Conservation (phyloP, 2,888 invertebrate species). For the Clistopyga incitator region DNA sequence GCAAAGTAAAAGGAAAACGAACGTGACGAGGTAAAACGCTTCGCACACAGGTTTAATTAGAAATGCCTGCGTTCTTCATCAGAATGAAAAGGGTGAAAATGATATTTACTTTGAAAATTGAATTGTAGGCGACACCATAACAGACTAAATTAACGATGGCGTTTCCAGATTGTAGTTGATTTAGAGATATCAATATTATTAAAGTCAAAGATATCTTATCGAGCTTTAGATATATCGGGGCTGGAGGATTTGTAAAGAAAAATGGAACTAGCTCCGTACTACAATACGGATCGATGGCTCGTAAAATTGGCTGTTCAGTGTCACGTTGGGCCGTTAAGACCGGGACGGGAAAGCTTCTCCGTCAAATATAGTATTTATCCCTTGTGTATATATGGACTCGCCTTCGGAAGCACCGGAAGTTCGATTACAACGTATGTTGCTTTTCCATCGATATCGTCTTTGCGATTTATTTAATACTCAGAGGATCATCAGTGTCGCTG, state of each 20-base stretch:
- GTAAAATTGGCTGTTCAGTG: conserved; percentile 43
- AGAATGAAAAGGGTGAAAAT: conserved; percentile 8
- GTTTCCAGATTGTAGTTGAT: not conserved
- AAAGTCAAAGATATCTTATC: conserved; percentile 15
- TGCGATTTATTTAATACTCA: not conserved
- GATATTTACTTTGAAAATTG: not conserved
- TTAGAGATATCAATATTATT: not conserved
- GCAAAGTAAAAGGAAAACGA: conserved; percentile 25
- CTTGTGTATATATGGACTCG: not conserved
- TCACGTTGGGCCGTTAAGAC: conserved; percentile 35
- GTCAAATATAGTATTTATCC: not conserved
- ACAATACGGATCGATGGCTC: conserved; percentile 37
- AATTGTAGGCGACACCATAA: not conserved
- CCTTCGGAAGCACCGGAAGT: not conserved
- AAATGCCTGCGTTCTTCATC: conserved; percentile 7
- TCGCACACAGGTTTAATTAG: conserved; percentile 36
- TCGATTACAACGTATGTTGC: not conserved
- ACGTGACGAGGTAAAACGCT: conserved; percentile 3
- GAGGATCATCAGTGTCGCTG: not conserved
- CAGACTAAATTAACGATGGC: too few species aligned
- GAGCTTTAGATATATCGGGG: conserved; percentile 11
- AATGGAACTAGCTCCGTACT: conserved; percentile 3
- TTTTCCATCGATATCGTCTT: not conserved
- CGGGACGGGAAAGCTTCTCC: not conserved
- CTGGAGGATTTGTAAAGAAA: conserved; percentile 2